Evolutionary conservation across 2,888 invertebrate species (phyloP), one percentile per base, ranked within the genome.

Genomic region (Micoletzkya japonica): DNA sequence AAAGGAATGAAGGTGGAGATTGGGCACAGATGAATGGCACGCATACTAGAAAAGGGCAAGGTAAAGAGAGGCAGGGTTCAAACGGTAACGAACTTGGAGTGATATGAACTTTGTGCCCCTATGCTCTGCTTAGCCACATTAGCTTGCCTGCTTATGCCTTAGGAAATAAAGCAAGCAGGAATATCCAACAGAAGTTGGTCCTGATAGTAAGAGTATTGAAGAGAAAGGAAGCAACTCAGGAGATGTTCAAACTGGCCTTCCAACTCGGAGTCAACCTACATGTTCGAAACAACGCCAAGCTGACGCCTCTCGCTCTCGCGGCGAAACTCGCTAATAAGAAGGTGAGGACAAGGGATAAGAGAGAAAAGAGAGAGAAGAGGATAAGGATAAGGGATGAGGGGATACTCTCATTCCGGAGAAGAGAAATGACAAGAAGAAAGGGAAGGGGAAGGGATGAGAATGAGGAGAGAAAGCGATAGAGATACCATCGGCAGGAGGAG

Each of bases 201-300:
- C n/a, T n/a, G n/a, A n/a, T n/a, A n/a, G n/a, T n/a, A n/a, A n/a
- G n/a, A n/a, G n/a, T n/a, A n/a, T n/a, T n/a, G n/a, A 36, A 37
- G 49, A 24, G 28, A 26, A 37, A 30, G 2, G 20, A 24, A 2
- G 14, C 30, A 32, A 30, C 71, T 54, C 54, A 77, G 76, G 75
- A 90, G 73, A 93, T 93, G 86, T 97, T 97, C 86, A 94, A 95
- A 87, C 92, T 95, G 90, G 92, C 93, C 0, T 93, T 94, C 85
- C 93, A 94, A 87, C 91, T 94, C 14, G 96, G 96, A 14, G 92
- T 93, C 0, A 91, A 92, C 17, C 87, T 96, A 7, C 90, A 92
- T 76, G 89, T 95, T 4, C 90, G 91, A 72, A 98, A 97, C 87
- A 89, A 91, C 1, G 90, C 91, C 81, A 91, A 93, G 81, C 87